Evolutionary conservation across 2,113 vertebrate genomes (phyloP).

Genomic region (Xenopus laevis): DNA sequence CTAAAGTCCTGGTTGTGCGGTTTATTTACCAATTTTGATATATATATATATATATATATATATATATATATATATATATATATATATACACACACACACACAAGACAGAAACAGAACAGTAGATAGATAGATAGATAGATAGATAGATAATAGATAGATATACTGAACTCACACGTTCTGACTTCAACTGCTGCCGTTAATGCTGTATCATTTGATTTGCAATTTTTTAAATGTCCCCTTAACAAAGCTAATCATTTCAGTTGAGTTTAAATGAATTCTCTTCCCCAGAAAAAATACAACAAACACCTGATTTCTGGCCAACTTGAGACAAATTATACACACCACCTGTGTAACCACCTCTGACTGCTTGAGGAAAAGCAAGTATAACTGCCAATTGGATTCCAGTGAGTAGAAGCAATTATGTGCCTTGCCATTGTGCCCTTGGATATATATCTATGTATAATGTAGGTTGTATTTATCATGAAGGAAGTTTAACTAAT

Average conservation of each 20-base stretch:
- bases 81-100: too few relatives aligned
- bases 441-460: conserved; percentile 38
- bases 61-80: too few relatives aligned
- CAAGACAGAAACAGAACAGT: too few relatives aligned
- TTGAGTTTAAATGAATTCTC: not conserved
- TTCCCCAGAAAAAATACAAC: conserved; percentile 17
- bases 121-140: too few relatives aligned
- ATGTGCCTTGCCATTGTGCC: conserved; percentile 31
- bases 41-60: too few relatives aligned
- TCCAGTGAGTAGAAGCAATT: conserved; percentile 28
- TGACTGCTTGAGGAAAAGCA: conserved; percentile 25
- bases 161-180: too few relatives aligned
- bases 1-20: too few relatives aligned
- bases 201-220: conserved; percentile 10
- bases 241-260: conserved; percentile 14
- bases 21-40: too few relatives aligned
- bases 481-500: conserved; percentile 17
- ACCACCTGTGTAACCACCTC: conserved; percentile 9
- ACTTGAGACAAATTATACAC: conserved; percentile 10
- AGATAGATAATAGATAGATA: too few relatives aligned
- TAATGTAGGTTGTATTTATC: conserved; percentile 30
- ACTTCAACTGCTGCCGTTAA: too few relatives aligned
- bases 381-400: conserved; percentile 23
- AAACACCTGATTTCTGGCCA: conserved; percentile 47
- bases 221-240: not conserved